Percentiles rank a stretch among this genome's conserved stretches.
Evolutionary conservation across 1,140 invertebrate species (phyloP).

Genomic region (Achatina immaculata): DNA sequence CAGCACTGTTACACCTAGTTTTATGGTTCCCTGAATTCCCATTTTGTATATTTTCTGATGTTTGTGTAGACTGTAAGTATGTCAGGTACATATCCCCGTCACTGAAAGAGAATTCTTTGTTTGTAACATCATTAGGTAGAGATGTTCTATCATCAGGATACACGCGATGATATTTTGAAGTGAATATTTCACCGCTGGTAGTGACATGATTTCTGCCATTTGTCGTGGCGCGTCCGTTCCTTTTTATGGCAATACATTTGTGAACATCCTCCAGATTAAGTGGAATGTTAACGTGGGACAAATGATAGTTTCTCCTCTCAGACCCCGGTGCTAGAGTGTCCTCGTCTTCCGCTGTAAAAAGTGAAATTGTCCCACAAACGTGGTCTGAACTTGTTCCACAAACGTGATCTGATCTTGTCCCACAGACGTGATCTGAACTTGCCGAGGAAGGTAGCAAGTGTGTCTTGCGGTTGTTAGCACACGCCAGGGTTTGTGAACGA

Average conservation of each 20-base stretch:
- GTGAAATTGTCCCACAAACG: too few species aligned
- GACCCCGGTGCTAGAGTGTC: neutral
- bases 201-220: neutral
- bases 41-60: neutral
- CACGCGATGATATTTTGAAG: neutral
- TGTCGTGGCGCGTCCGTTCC: neutral
- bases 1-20: neutral
- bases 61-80: neutral
- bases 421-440: too few species aligned
- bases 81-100: neutral
- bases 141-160: neutral
- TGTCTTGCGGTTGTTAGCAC: neutral
- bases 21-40: too few species aligned
- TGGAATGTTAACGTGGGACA: neutral
- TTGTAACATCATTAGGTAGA: neutral
- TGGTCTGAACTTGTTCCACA: too few species aligned
- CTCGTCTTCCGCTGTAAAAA: neutral
- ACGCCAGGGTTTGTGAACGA: neutral
- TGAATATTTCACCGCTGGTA: neutral
- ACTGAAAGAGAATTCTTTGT: neutral
- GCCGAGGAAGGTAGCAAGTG: neutral
- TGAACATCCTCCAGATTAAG: neutral
- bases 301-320: neutral
- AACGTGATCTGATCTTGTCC: too few species aligned
- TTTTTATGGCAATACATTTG: neutral